Conservation (phyloP, 2,888 invertebrate genomes). For the Cynaeus angustus region DNA sequence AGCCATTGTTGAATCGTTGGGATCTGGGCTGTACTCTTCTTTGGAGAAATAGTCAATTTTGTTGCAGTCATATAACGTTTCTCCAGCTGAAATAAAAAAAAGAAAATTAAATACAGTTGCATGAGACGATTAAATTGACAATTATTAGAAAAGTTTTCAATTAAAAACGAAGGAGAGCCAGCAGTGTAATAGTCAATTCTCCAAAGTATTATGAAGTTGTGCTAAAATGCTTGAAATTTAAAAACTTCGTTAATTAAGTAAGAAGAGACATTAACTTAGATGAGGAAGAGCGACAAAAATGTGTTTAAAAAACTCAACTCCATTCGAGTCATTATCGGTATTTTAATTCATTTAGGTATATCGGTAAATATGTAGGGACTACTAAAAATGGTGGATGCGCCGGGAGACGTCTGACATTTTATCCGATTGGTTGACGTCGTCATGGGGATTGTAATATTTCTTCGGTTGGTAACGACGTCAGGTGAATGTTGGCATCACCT, state of each 20-base stretch:
- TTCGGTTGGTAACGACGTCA: slow-evolving; percentile 29
- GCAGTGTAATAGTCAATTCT: slow-evolving; percentile 41
- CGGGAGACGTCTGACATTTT: slow-evolving; percentile 27
- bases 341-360: no score
- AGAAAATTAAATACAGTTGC: slow-evolving; percentile 26
- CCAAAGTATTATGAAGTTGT: slow-evolving; percentile 41
- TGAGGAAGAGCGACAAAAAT: slow-evolving; percentile 8
- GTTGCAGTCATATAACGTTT: slow-evolving; percentile 81
- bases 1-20: slow-evolving; percentile 92
- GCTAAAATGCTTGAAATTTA: slow-evolving; percentile 43
- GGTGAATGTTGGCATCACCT: slow-evolving; percentile 42
- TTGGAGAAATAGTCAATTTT: slow-evolving; percentile 92
- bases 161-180: slow-evolving; percentile 39
- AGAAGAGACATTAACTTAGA: slow-evolving; percentile 28
- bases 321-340: not conserved
- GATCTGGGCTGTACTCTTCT: slow-evolving; percentile 90
- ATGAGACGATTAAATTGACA: slow-evolving; percentile 44
- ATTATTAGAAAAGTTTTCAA: slow-evolving; percentile 52
- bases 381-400: slow-evolving; percentile 47
- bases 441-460: slow-evolving; percentile 38
- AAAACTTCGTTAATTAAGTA: slow-evolving; percentile 51
- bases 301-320: slow-evolving; percentile 9
- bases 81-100: slow-evolving; percentile 77
- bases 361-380: no score
- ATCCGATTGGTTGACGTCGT: slow-evolving; percentile 18